Evolutionary conservation across 2,113 vertebrate species (phyloP).

Genomic region (Chinchilla lanigera): DNA sequence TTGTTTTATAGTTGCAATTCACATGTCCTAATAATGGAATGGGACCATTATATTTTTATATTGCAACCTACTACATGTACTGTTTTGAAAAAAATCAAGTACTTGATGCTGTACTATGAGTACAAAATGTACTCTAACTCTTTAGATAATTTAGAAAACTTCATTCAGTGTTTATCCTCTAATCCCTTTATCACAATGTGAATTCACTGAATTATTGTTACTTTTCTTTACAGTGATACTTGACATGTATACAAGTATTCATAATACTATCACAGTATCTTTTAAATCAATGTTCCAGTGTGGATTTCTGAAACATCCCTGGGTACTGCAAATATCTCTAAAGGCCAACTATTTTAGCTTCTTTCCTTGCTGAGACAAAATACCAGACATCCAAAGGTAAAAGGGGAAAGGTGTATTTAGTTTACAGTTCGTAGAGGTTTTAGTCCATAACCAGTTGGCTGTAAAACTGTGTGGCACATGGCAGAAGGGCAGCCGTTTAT

Average conservation of each 20-base stretch:
- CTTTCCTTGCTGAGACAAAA: too few species aligned
- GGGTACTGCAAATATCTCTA: neutral
- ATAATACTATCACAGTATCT: conserved; percentile 19
- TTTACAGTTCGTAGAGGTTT: too few species aligned
- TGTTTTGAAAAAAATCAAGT: neutral
- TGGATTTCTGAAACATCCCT: neutral
- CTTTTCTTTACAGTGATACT: neutral
- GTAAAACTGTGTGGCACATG: too few species aligned
- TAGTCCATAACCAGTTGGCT: too few species aligned
- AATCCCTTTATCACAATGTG: conserved; percentile 43
- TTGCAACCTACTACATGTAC: neutral
- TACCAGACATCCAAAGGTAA: too few species aligned
- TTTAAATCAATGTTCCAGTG: neutral
- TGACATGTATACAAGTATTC: conserved; percentile 45
- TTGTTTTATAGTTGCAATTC: neutral
- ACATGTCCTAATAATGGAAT: conserved; percentile 2
- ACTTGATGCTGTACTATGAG: neutral
- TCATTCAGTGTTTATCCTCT: conserved; percentile 28
- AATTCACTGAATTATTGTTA: conserved; percentile 8
- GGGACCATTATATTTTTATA: neutral
- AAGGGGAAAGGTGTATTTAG: too few species aligned
- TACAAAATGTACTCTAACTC: conserved; percentile 27
- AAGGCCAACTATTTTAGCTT: neutral
- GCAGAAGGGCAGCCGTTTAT: too few species aligned
- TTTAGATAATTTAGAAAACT: conserved; percentile 41